Conservation (phyloP, 1,140 invertebrate species). For the Diabrotica virgifera region DNA sequence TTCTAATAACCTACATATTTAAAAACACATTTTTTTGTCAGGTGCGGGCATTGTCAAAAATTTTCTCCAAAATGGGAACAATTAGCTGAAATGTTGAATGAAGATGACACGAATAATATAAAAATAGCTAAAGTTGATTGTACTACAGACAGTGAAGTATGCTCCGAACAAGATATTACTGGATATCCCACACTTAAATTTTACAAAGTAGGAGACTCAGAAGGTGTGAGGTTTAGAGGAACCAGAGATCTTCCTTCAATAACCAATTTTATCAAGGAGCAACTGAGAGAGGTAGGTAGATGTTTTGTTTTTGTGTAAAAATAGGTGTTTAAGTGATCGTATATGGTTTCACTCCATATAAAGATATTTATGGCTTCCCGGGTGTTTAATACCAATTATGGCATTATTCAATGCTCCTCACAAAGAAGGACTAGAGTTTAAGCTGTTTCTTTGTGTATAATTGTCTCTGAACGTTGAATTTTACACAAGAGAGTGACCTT, state of each 20-base stretch:
- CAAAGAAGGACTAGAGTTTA: no score
- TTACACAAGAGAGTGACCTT: no score
- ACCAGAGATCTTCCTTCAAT: conserved; percentile 68
- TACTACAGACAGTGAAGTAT: conserved; percentile 66
- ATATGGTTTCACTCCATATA: no score
- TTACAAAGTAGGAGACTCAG: conserved; percentile 61
- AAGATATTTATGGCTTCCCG: no score
- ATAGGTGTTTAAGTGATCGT: no score
- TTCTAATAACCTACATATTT: no score
- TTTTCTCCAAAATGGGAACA: conserved; percentile 69
- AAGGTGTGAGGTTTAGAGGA: conserved; percentile 66
- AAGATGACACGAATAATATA: conserved; percentile 57
- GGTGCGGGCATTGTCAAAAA: conserved; percentile 71
- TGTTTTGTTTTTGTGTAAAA: no score
- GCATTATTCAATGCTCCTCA: no score
- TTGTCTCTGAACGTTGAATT: no score
- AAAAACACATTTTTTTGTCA: conserved; percentile 38
- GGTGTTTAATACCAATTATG: no score
- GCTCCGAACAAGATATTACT: conserved; percentile 70
- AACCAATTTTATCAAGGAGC: conserved; percentile 70
- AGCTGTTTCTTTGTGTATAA: no score
- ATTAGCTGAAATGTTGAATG: conserved; percentile 66
- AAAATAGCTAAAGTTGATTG: conserved; percentile 76
- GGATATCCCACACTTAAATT: conserved; percentile 70
- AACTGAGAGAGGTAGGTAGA: conserved; percentile 52